Evolutionary conservation across 2,888 invertebrate species (phyloP), one percentile per base, ranked within the genome.

Genomic region (Euphydryas editha): DNA sequence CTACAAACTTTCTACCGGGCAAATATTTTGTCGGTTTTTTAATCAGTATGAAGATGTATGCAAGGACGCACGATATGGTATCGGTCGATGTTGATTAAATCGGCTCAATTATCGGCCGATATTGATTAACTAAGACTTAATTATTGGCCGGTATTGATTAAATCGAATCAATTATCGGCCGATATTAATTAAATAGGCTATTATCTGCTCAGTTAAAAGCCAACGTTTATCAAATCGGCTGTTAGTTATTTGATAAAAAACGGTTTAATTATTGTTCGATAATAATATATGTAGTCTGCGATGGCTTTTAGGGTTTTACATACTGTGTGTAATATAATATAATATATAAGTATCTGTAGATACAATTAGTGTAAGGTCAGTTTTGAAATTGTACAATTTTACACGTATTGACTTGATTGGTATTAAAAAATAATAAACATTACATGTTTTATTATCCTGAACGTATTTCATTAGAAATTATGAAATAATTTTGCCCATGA

Each of bases 341-440:
- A n/a, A n/a, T n/a, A n/a, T n/a, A n/a, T n/a, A n/a, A n/a, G n/a
- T n/a, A 79, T 76, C 73, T 77, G 73, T 74, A 70, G 75, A 73
- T 74, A 75, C 71, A 73, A 70, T 74, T 59, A 69, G 67, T 71
- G 78, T 78, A 76, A 79, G 75, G 82, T 78, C 81, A 78, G 86
- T 89, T 90, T 90, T 84, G 85, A 85, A 83, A 81, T 81, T 90
- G 90, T 90, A 90, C 89, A 90, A 88, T 87, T 91, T 90, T 91
- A 91, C 87, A 90, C 81, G 73, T 80, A 83, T 83, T 81, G 78
- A 83, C 78, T 82, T 77, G 76, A 87, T 37, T 51, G 49, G 49
- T 24, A 51, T 51, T 51, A 51, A 51, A 49, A 51, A 51, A 15
- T 24, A n/a, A 51, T 7, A 15, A 51, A 24, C 5, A 24, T 15